Evolutionary conservation across 2,797 vertebrate species (phyloP).

Genomic region (Gila robusta): DNA sequence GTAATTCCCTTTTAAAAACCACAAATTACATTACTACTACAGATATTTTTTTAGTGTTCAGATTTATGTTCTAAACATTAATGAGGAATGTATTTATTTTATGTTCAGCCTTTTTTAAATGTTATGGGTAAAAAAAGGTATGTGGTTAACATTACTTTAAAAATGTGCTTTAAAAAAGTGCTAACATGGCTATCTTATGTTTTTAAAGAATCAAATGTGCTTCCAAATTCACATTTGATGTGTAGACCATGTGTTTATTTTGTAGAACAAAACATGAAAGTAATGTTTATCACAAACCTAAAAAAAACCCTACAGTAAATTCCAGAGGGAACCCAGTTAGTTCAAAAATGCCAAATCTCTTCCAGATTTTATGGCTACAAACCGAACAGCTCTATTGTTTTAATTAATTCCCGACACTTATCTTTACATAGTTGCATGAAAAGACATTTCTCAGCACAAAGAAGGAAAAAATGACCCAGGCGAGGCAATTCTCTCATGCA

Average conservation of each 20-base stretch:
- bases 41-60: not conserved
- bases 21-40: not conserved
- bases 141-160: not conserved
- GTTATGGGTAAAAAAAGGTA: not conserved
- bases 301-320: not conserved
- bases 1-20: too few species aligned
- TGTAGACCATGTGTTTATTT: not conserved
- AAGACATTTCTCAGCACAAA: constrained; percentile 19
- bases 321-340: not conserved
- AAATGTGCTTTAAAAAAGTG: not conserved
- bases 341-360: not conserved
- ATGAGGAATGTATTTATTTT: not conserved
- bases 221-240: not conserved
- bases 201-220: not conserved
- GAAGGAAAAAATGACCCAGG: constrained; percentile 1
- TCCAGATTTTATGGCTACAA: not conserved
- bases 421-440: not conserved
- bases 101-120: not conserved
- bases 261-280: not conserved
- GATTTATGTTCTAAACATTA: not conserved
- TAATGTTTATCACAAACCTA: not conserved
- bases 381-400: not conserved
- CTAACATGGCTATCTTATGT: not conserved
- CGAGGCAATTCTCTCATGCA: too few species aligned
- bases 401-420: not conserved